Base-by-base conservation (phyloP, 2,888 invertebrate species). In the Alcis repandata region DNA sequence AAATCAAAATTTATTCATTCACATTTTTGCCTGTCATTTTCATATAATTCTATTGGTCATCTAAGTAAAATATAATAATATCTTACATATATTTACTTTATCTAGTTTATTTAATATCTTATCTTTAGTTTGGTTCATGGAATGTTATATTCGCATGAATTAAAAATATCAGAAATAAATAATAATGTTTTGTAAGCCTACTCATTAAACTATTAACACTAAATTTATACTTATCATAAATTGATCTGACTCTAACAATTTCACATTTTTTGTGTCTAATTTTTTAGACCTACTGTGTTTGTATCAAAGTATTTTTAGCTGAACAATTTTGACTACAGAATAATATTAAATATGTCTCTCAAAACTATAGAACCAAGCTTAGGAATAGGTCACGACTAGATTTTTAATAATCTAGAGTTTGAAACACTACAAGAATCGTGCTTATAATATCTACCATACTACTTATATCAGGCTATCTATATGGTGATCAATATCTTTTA, bases 141-240 rank as follows among this genome's bases (percentile, higher is more conserved):
- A 43, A 40, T 56, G 59, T 56, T 40, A 27, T 56, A 52, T 56
- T 41, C 57, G 15, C 36, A 62, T 19, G 59, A 61, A 53, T 61
- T 36, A 60, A 57, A 60, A 38, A 51, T 51, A 51, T 51, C 51
- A 20, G 33, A 38, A 38, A 20, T 51, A 20, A 20, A 20, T 51
- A 51, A 33, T 17, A 49, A 17, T 33, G 1, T 49, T 49, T 49
- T 27, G n/a, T 27, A 13, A n/a, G 27, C 2, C 10, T 27, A 27
- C n/a, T n/a, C 9, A 49, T 17, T 52, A 49, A 32, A 9, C 22
- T 46, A 49, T 10, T 17, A 49, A 49, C n/a, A 49, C 10, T 33
- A 8, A 27, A 48, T 1, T 48, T 32, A 32, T 6, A 32, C 10
- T 48, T 32, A 15, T 3, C 15, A 22, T 22, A 22, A 17, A 46